These are phyloP conservation scores for Neoniphon sammara DNA, from an alignment of 2,797 vertebrate genomes.

Conservation along the genomic window DNA sequence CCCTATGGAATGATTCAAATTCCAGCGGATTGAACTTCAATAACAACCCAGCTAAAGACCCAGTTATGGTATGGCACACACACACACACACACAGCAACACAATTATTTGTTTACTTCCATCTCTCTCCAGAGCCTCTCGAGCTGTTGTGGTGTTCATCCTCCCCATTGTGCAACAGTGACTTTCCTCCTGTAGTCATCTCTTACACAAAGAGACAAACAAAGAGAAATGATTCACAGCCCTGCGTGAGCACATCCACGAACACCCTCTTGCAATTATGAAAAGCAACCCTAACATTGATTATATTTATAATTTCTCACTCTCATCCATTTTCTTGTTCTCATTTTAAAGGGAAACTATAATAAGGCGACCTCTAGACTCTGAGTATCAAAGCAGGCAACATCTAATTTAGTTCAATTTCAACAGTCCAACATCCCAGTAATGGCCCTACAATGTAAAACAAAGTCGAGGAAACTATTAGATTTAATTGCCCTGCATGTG, in stretches of 20 bases:
- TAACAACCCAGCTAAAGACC: conserved; percentile 53
- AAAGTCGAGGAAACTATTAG: conserved; percentile 42
- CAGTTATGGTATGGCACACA: conserved; percentile 34
- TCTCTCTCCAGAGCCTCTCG: conserved; percentile 50
- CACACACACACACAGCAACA: conserved; percentile 41
- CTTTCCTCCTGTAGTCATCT: conserved; percentile 55
- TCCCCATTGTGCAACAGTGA: conserved; percentile 55
- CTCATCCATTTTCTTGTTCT: background rate
- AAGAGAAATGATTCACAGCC: conserved; percentile 36
- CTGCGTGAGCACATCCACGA: conserved; percentile 8
- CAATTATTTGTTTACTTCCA: conserved; percentile 67
- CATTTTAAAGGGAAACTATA: background rate
- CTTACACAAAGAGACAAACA: conserved; percentile 35
- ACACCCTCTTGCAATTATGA: conserved; percentile 1
- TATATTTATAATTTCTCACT: conserved; percentile 1
- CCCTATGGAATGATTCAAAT: conserved; percentile 52
- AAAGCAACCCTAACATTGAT: conserved; percentile 11
- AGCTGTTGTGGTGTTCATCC: conserved; percentile 54
- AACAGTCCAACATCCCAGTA: conserved; percentile 12
- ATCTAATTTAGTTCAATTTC: background rate
- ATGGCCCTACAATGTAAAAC: conserved; percentile 19
- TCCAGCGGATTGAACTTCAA: conserved; percentile 56
- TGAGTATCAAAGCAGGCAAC: background rate
- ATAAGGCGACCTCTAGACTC: background rate
- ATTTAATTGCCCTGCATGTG: conserved; percentile 61